Conservation (phyloP, 2,888 invertebrate genomes). For the Aphodius granarius region DNA sequence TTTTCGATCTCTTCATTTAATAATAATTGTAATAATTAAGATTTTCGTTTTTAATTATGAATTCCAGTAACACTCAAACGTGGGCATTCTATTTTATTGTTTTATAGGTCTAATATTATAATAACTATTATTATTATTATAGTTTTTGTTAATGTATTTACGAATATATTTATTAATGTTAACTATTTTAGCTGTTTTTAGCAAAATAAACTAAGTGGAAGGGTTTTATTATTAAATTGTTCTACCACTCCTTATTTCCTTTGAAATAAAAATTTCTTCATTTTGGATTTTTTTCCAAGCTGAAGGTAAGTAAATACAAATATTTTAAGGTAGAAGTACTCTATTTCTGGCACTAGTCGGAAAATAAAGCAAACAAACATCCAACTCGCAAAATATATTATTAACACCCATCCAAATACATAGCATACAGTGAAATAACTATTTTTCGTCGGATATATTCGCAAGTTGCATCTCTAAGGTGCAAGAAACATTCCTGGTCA, state of each 20-base stretch:
- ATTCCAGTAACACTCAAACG: background rate
- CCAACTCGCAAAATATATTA: background rate
- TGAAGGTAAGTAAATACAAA: too few relatives aligned
- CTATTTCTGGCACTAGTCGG: too few relatives aligned
- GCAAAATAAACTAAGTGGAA: background rate
- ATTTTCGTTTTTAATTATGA: background rate
- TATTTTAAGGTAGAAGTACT: too few relatives aligned
- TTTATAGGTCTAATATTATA: background rate
- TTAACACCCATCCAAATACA: background rate
- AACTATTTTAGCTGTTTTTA: conserved; percentile 8
- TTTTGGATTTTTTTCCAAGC: background rate
- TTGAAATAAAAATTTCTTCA: background rate
- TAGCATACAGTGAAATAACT: background rate
- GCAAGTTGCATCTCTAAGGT: conserved; percentile 53
- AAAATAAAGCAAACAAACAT: background rate
- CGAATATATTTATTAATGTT: conserved; percentile 11
- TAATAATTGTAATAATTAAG: background rate
- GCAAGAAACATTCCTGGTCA: conserved; percentile 38
- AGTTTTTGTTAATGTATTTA: conserved; percentile 4
- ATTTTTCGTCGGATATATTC: conserved; percentile 35
- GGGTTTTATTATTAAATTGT: background rate
- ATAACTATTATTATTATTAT: conserved; percentile 1
- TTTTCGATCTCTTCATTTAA: conserved; percentile 2
- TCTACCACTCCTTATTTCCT: too few relatives aligned
- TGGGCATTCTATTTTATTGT: conserved; percentile 3